Evolutionary conservation across 2,888 invertebrate species (phyloP).

Genomic region (Drosophila incognita): DNA sequence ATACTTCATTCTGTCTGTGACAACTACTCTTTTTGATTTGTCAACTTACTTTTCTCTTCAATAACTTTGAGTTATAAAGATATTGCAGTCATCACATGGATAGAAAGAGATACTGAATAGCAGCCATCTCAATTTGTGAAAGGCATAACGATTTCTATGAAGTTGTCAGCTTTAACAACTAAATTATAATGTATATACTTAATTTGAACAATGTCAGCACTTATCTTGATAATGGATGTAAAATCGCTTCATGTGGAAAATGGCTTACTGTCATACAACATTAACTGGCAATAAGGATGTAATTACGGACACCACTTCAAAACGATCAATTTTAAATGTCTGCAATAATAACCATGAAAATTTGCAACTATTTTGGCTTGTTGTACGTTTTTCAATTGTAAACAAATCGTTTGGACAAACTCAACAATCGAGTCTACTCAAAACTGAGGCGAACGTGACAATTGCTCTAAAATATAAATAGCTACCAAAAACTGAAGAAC

Average conservation of each 20-base stretch:
- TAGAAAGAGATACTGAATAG: neutral
- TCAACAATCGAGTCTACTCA: neutral
- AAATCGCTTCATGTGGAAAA: conserved; percentile 41
- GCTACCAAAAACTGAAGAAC: conserved; percentile 13
- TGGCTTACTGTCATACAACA: conserved; percentile 27
- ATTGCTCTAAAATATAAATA: conserved; percentile 22
- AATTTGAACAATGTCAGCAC: conserved; percentile 10
- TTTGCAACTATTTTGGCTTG: neutral
- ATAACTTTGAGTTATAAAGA: neutral
- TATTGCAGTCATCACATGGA: neutral
- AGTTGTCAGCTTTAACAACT: neutral
- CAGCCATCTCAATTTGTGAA: neutral
- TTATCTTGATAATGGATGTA: conserved; percentile 37
- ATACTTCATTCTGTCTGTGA: too few species aligned
- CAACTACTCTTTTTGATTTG: neutral
- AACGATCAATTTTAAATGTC: conserved; percentile 11
- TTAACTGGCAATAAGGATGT: conserved; percentile 4
- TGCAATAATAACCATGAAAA: neutral
- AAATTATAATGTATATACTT: neutral
- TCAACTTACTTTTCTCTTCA: neutral
- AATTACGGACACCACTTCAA: conserved; percentile 5
- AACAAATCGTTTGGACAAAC: conserved; percentile 1
- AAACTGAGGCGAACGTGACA: conserved; percentile 41
- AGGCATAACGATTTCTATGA: neutral
- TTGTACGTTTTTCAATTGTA: conserved; percentile 17